A percentile compares a stretch with the other conserved stretches of the same genome.
phyloP scores from a whole-genome alignment of 2,797 vertebrate species.

The Tolypeutes matacus region DNA sequence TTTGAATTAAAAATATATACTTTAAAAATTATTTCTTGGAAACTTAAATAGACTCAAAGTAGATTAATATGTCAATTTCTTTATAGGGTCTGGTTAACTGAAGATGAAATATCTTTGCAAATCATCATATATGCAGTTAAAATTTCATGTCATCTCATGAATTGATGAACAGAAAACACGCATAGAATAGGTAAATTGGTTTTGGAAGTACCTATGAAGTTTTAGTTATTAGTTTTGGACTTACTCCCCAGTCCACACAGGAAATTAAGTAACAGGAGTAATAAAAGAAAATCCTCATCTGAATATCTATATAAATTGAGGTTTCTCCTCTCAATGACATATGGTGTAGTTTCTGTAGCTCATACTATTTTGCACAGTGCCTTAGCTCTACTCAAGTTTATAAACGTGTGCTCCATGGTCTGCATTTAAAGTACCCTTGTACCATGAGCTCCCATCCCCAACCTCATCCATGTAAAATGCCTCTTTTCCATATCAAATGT shows the following conservation, averaged over 20 bases:
- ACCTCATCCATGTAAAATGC: background rate
- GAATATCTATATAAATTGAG: background rate
- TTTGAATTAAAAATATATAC: background rate
- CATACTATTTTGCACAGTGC: background rate
- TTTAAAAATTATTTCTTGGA: background rate
- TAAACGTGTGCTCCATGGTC: background rate
- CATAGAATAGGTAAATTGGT: background rate
- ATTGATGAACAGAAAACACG: constrained; percentile 3
- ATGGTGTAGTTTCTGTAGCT: background rate
- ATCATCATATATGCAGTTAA: background rate
- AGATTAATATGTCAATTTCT: background rate
- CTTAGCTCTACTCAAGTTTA: background rate
- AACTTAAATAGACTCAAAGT: background rate
- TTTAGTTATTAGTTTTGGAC: background rate
- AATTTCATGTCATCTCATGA: background rate
- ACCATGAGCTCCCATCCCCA: background rate
- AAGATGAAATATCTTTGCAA: background rate
- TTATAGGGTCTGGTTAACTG: background rate
- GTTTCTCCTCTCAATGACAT: background rate
- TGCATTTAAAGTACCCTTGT: background rate
- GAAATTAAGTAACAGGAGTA: background rate
- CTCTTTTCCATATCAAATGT: background rate
- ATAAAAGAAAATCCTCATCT: background rate
- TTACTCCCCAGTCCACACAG: background rate
- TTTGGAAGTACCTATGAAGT: background rate